Evolutionary conservation across 92 coral and sea anemone genomes (phyloP), one percentile per base, ranked within the genome.

Genomic region (Palythoa heliodiscus): DNA sequence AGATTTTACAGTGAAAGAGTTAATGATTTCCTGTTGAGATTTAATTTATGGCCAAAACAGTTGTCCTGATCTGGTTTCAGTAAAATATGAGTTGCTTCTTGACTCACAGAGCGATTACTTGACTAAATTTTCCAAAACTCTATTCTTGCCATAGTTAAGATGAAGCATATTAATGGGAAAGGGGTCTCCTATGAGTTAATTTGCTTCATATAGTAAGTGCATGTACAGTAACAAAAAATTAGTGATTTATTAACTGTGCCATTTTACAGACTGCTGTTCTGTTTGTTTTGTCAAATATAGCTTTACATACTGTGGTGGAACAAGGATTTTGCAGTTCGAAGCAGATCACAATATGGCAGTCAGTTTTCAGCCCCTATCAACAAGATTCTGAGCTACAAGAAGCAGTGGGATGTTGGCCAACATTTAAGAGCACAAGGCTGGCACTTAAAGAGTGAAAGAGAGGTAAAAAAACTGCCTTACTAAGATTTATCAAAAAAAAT

Each of bases 231-330:
- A 43, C 3, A 43, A 43, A 43, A 43, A 43, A 43, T 43, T 43
- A 43, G 50, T 43, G 50, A 43, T 43, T 43, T 43, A 43, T 43
- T 43, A 8, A 43, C 0, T 58, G 64, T 15, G 14, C n/a, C 17
- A n/a, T 5, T 58, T 58, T 58, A 58, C 17, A 10, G 19, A n/a
- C 11, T n/a, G 29, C 13, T n/a, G 4, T 5, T 1, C 22, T 55
- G 15, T 12, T 55, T 55, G 4, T 55, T 55, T 55, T 55, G 16
- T 55, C 61, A 55, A 10, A 23, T 70, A 55, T 84, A 94, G 98
- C 93, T 94, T 48, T 87, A 94, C 88, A 94, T 94, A 91, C 86
- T 90, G 75, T 94, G 98, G 98, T 94, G 95, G 88, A 92, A 94
- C 43, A 88, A 90, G 78, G 88, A 87, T 57, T 92, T 91, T 91